Percentiles rank a stretch among this genome's conserved stretches.
Evolutionary conservation across 1,140 invertebrate genomes (phyloP).

Genomic region (Dolichoris vasculosae): DNA sequence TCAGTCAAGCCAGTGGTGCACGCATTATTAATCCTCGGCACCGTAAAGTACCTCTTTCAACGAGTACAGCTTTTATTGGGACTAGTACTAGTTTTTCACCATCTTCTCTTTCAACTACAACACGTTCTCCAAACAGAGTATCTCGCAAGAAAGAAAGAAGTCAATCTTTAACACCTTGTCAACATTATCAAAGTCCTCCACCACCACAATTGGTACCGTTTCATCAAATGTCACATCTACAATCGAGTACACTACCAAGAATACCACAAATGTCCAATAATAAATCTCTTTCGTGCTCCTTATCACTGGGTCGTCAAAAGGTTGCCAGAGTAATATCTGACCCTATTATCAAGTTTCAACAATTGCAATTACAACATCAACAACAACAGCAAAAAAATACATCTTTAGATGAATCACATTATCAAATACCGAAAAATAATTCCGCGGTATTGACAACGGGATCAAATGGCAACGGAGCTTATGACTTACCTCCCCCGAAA

Average conservation of each 20-base stretch:
- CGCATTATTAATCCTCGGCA: conserved; percentile 79
- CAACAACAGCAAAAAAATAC: conserved; percentile 34
- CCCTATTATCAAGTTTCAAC: conserved; percentile 65
- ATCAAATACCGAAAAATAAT: conserved; percentile 59
- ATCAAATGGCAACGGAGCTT: conserved; percentile 58
- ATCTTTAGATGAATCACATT: conserved; percentile 52
- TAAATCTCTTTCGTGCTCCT: conserved; percentile 66
- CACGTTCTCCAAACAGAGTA: conserved; percentile 65
- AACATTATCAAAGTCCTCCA: conserved; percentile 59
- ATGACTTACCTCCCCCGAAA: conserved; percentile 77
- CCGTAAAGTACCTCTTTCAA: conserved; percentile 66
- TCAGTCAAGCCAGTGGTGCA: conserved; percentile 91
- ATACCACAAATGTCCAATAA: conserved; percentile 42
- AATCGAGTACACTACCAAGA: conserved; percentile 67
- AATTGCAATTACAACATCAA: conserved; percentile 55
- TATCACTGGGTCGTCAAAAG: conserved; percentile 70
- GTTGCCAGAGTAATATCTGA: conserved; percentile 71
- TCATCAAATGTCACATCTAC: conserved; percentile 32
- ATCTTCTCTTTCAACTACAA: conserved; percentile 61
- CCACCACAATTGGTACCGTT: conserved; percentile 36
- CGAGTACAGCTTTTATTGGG: neutral
- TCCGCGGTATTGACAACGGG: conserved; percentile 39
- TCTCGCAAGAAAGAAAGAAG: conserved; percentile 70
- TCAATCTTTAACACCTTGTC: conserved; percentile 66
- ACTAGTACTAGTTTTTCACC: conserved; percentile 68